Percentiles rank a stretch among this genome's conserved stretches.
phyloP scores from a whole-genome alignment of 37 sponge, comb jelly and placozoan species.

The Chondrilla cf. caribensis region DNA sequence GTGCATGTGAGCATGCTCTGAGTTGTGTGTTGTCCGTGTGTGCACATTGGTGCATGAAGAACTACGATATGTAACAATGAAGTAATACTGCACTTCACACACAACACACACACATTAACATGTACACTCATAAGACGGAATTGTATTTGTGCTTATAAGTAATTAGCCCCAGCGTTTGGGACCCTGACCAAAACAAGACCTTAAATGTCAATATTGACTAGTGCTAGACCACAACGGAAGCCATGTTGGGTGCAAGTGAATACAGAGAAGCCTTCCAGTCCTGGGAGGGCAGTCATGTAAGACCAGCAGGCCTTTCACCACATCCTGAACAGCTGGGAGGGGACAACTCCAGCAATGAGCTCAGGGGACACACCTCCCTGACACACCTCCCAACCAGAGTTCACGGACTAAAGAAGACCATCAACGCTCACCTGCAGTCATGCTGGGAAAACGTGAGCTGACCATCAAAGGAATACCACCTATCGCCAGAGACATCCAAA shows the following conservation, averaged over 20 bases:
- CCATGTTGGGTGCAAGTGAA: not conserved
- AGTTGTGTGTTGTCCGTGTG: not conserved
- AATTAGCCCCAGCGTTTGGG: not conserved
- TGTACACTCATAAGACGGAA: not conserved
- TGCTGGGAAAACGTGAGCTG: too few relatives aligned
- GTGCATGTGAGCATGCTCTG: not conserved
- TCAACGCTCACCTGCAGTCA: not conserved
- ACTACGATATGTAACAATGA: not conserved
- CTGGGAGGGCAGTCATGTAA: not conserved
- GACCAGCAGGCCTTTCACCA: not conserved
- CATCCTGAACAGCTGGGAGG: not conserved
- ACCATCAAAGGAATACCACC: too few relatives aligned
- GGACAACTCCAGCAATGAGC: not conserved
- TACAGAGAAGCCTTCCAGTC: not conserved
- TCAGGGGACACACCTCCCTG: not conserved
- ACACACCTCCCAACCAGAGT: not conserved
- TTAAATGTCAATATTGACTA: constrained; percentile 12
- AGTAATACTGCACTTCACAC: too few relatives aligned
- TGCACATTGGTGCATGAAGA: not conserved
- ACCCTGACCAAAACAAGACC: not conserved
- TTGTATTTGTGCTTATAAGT: not conserved
- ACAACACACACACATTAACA: not conserved
- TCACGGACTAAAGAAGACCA: not conserved
- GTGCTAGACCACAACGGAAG: constrained; percentile 19
- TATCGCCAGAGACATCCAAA: too few relatives aligned